Percentiles rank a stretch among this genome's conserved stretches.
Conservation (phyloP, 2,888 invertebrate genomes). For the Tipula vernalis region DNA sequence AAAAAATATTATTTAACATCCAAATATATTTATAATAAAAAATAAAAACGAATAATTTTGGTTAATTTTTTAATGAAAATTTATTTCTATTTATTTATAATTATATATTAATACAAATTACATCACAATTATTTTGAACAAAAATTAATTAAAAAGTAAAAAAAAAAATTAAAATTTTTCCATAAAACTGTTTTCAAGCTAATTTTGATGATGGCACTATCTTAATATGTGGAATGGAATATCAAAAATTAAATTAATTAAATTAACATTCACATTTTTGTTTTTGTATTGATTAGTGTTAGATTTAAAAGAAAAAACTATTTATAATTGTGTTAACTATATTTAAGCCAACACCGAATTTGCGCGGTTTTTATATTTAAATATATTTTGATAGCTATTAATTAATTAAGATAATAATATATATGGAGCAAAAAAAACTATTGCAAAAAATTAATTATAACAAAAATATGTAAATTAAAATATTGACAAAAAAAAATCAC, state of each 20-base stretch:
- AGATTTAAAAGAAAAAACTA: neutral
- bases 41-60: neutral
- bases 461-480: neutral
- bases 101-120: neutral
- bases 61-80: neutral
- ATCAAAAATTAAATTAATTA: neutral
- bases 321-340: neutral
- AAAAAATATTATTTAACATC: neutral
- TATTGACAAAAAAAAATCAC: conserved; percentile 6
- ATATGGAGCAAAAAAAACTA: neutral
- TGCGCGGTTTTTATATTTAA: neutral
- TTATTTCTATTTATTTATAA: neutral
- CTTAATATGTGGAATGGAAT: neutral
- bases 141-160: neutral
- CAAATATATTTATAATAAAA: neutral
- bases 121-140: conserved; percentile 4
- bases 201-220: neutral
- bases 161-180: neutral
- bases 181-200: neutral
- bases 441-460: neutral
- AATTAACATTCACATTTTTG: neutral
- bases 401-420: neutral
- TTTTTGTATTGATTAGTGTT: neutral
- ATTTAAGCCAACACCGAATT: neutral
- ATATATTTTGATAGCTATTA: neutral